Evolutionary conservation across 92 coral and sea anemone genomes (phyloP).

Genomic region (Zoanthus gigantus): DNA sequence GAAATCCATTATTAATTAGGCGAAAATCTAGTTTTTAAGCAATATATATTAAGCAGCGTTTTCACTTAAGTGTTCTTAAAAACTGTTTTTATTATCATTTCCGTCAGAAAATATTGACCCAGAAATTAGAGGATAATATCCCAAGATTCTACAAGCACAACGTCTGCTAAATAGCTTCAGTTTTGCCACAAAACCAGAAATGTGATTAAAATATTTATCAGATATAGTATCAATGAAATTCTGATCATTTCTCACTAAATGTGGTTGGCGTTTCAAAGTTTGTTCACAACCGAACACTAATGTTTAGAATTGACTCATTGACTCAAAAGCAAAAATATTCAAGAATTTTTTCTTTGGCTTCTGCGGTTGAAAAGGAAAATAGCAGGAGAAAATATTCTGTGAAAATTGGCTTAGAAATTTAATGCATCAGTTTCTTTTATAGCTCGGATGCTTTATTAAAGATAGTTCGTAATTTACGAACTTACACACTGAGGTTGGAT

Average conservation of each 20-base stretch:
- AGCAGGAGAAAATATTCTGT: not conserved
- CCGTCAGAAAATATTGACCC: not conserved
- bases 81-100: not conserved
- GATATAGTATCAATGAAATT: too few relatives aligned
- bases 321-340: not conserved
- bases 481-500: not conserved
- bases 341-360: not conserved
- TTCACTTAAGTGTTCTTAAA: not conserved
- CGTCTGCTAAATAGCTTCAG: not conserved
- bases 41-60: not conserved
- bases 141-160: too few relatives aligned
- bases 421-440: not conserved
- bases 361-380: not conserved
- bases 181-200: not conserved
- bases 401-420: not conserved
- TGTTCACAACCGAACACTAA: too few relatives aligned
- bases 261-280: too few relatives aligned
- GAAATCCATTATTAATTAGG: not conserved
- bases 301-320: not conserved
- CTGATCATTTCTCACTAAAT: too few relatives aligned
- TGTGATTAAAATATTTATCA: not conserved
- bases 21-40: not conserved
- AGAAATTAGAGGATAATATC: not conserved
- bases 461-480: not conserved
- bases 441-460: not conserved